Conservation (phyloP, 2,113 vertebrate species). For the Calonectris borealis region DNA sequence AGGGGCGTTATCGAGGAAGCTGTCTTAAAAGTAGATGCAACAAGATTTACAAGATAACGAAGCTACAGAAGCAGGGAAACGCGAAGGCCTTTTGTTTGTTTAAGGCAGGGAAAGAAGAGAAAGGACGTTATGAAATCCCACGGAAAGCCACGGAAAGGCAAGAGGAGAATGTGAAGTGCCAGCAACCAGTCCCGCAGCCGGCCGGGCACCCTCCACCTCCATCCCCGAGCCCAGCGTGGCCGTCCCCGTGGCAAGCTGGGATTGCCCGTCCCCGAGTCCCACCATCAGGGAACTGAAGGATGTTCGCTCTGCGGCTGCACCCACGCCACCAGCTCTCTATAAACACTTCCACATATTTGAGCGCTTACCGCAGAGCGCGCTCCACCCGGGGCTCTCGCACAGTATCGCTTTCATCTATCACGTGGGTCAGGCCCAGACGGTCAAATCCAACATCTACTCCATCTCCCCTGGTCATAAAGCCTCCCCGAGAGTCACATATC, state of each 20-base stretch:
- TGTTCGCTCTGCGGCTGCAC: background rate
- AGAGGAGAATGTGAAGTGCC: background rate
- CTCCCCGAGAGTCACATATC: background rate
- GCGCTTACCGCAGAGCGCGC: background rate
- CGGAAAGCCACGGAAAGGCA: accelerated
- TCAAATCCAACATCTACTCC: background rate
- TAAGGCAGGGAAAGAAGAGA: background rate
- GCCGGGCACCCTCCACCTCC: background rate
- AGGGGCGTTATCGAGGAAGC: background rate
- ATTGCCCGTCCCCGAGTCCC: background rate
- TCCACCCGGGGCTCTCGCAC: background rate
- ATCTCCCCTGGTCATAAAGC: background rate
- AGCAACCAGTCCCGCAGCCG: background rate
- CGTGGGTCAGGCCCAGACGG: background rate
- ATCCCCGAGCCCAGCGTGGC: accelerated
- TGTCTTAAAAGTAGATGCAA: background rate
- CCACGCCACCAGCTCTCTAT: background rate
- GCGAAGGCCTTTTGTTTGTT: background rate
- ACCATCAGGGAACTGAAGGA: accelerated
- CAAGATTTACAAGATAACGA: background rate
- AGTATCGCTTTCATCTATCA: background rate
- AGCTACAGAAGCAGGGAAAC: background rate
- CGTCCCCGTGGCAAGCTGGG: background rate
- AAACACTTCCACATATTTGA: background rate
- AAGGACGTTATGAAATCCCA: background rate